Base-by-base conservation (phyloP, 2,797 vertebrate species). In the Botia almorhae region DNA sequence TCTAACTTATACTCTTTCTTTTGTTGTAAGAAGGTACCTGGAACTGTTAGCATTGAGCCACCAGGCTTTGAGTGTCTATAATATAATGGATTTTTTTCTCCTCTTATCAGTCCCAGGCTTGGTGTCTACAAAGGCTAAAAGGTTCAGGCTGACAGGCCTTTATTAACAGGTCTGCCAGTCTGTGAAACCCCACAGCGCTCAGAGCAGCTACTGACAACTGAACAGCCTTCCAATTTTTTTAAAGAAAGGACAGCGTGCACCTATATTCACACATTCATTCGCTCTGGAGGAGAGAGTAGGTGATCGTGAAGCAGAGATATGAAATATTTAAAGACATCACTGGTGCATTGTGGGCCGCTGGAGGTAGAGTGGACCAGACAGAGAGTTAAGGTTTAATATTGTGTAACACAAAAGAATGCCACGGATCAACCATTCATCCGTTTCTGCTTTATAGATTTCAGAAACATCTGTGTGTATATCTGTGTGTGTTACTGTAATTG, bases 111-210 rank as follows among this genome's bases (percentile, higher is more conserved):
- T 56, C 67, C 69, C 63, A 73, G 63, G 19, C 69, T 58, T 51
- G 63, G 36, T 76, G 71, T 65, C 39, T 75, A 21, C 43, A 36
- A n/a, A 68, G 76, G 53, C 74, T 82, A 19, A 39, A n/a, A 69
- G 75, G 46, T 75, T 60, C n/a, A 60, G 21, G 11, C 73, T 76
- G 78, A 81, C 78, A 81, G 80, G 80, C 80, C 78, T 84, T 78
- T 74, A 81, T 79, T 81, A 84, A 71, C 68, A 74, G 69, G 56
- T 61, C 77, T 48, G 50, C 36, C 55, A 71, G 48, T 58, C 75
- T 78, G 60, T 70, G 76, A 82, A 79, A 58, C 55, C 76, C 56
- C 51, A 50, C 58, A 53, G 70, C 43, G 73, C 65, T 65, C 33
- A 56, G 23, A 64, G 36, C 69, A 13, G 46, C 46, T 53, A 71